Evolutionary conservation across 2,888 invertebrate species (phyloP), one percentile per base, ranked within the genome.

Genomic region (Hedychridium roseum): DNA sequence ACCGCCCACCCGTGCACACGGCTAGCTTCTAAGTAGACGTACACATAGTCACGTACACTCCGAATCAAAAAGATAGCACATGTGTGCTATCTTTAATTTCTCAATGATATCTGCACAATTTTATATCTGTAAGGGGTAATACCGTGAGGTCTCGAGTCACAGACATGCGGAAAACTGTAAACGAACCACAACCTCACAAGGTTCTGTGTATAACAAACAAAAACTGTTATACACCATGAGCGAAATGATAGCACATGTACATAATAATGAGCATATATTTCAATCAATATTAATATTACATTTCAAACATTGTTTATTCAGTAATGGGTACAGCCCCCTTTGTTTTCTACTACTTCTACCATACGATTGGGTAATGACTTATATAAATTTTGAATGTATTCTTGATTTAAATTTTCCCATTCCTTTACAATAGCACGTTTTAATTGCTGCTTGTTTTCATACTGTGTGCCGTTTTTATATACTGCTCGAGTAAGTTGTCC

Each of bases 1-100:
- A 57, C 56, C 57, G 50, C 54, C 43, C 51, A 36, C 34, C 34
- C 41, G 37, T 54, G 49, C 32, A 57, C 54, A 55, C 44, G 26
- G 48, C 37, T 47, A 54, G 47, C 37, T 11, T 40, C 52, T 54
- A 56, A 53, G 49, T 59, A 63, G 57, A 18, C 27, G 36, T 64
- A 53, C 50, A 55, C 49, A 58, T 56, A 57, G 54, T 66, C 63
- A 59, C 67, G 55, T 51, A n/a, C n/a, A n/a, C n/a, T 31, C 40
- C 18, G 15, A 30, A 20, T 27, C 40, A 40, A 40, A 40, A 40
- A 40, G 40, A 40, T 40, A 40, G 20, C 30, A 40, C 40, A 40
- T 9, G 5, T 21, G 16, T 16, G 28, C 12, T 15, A 30, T 26
- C 7, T 28, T 4, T 40, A 40, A 31, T 40, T 40, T 28, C n/a